Evolutionary conservation across 2,888 invertebrate species (phyloP).

Genomic region (Apodemia zela): DNA sequence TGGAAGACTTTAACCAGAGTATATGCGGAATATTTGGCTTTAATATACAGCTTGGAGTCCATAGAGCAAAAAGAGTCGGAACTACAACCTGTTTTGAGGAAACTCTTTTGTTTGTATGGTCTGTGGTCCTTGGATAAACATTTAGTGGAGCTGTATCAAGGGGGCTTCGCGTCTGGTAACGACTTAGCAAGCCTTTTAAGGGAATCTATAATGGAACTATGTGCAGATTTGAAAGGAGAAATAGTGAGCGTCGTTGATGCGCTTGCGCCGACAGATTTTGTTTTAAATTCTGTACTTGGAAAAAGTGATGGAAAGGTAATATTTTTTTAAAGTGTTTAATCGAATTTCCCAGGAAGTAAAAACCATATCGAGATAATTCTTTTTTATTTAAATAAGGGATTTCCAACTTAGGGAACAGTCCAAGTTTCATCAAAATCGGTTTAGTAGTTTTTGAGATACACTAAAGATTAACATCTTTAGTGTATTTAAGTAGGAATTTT

Average conservation of each 20-base stretch:
- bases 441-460: too few relatives aligned
- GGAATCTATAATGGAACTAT: constrained; percentile 84
- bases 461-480: too few relatives aligned
- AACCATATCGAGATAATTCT: too few relatives aligned
- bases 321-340: not conserved
- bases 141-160: constrained; percentile 86
- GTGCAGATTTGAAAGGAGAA: constrained; percentile 85
- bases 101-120: constrained; percentile 58
- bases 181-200: constrained; percentile 82
- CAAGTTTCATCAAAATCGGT: too few relatives aligned
- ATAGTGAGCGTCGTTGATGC: constrained; percentile 90
- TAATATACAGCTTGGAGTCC: constrained; percentile 75
- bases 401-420: too few relatives aligned
- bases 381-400: too few relatives aligned
- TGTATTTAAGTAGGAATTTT: too few relatives aligned
- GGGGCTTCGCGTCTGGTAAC: constrained; percentile 78
- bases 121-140: constrained; percentile 83
- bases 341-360: too few relatives aligned
- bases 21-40: constrained; percentile 86
- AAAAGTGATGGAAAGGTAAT: constrained; percentile 90
- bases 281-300: constrained; percentile 92
- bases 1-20: constrained; percentile 87
- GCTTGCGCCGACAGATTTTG: constrained; percentile 93
- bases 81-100: constrained; percentile 73
- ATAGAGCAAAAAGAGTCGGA: constrained; percentile 56